Base-by-base conservation (phyloP, 2,113 vertebrate genomes). In the Microcebus tavaratra region DNA sequence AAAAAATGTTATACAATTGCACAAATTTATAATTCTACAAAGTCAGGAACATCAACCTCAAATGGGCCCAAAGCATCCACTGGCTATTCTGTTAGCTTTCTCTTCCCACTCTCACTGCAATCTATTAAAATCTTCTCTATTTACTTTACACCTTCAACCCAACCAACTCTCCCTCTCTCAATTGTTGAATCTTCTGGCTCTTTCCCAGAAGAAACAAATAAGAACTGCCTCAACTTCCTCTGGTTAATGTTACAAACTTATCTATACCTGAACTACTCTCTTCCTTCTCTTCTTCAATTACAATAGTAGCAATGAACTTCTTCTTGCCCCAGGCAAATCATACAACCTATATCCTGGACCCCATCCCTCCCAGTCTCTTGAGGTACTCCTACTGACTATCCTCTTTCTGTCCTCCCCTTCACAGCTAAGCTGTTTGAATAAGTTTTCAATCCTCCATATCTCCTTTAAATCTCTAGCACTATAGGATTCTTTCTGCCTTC, bases 161-260 rank as follows among this genome's bases (percentile, higher is more conserved):
- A 90, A 67, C 42, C 55, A 95, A 83, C 31, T 59, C 21, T 17
- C 57, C 15, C 10, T 57, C 45, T 72, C 15, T 78, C 39, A 84
- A n/a, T 42, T 91, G 3, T 29, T 95, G 29, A 82, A 36, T 86
- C 50, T 72, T 61, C 27, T 61, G 4, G 12, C 21, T 88, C 36
- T 91, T 91, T 90, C 42, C 85, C 93, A 90, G 67, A 95, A 93
- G 45, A 86, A 76, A 92, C 11, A 68, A 36, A 0, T 50, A 85
- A 84, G 11, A 80, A 72, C 14, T 82, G 34, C 23, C 34, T 95
- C 83, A 63, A 45, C 10, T 9, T 65, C 36, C 55, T 73, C 80
- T 20, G 25, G 39, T 48, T 59, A 83, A 78, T 53, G 53, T 53
- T 87, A 88, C 68, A 88, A 90, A 92, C 12, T 79, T 29, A 87